Evolutionary conservation across 2,113 vertebrate genomes (phyloP).

Genomic region (Mesoclemmys tuberculata): DNA sequence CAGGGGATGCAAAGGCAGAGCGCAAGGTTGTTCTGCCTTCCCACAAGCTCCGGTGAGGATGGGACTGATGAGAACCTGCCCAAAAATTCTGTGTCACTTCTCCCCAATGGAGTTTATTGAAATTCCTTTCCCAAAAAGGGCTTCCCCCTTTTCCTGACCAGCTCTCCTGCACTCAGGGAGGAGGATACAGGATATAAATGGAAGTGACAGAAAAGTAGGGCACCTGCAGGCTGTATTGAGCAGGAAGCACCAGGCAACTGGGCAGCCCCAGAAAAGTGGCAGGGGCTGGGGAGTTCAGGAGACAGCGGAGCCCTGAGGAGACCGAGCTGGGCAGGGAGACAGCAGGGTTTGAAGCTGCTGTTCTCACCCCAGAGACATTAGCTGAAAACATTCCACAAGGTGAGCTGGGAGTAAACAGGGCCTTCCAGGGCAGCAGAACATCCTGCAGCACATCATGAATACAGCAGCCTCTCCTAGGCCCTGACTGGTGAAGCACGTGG

Average conservation of each 20-base stretch:
- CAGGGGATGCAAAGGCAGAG: fast-evolving
- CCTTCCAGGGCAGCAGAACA: neutral
- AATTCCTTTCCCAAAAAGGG: no score
- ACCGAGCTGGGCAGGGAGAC: neutral
- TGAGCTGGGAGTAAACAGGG: no score
- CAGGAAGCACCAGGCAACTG: neutral
- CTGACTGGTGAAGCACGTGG: neutral
- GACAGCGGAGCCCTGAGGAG: no score
- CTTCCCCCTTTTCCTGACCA: no score
- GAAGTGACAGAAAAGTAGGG: neutral
- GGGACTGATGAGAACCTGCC: no score
- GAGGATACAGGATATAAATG: neutral
- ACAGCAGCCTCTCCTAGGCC: neutral
- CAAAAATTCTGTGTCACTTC: neutral
- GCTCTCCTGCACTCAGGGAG: fast-evolving
- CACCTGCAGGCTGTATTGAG: neutral
- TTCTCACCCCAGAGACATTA: neutral
- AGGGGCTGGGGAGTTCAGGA: neutral
- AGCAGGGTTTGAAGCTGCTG: no score
- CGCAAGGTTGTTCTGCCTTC: neutral
- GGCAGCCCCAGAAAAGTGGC: no score
- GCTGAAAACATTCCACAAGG: no score
- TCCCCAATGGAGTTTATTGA: neutral
- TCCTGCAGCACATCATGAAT: neutral
- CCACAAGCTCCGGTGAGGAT: no score